phyloP scores from a whole-genome alignment of 2,797 vertebrate species.

The Pseudomugil tenellus region DNA sequence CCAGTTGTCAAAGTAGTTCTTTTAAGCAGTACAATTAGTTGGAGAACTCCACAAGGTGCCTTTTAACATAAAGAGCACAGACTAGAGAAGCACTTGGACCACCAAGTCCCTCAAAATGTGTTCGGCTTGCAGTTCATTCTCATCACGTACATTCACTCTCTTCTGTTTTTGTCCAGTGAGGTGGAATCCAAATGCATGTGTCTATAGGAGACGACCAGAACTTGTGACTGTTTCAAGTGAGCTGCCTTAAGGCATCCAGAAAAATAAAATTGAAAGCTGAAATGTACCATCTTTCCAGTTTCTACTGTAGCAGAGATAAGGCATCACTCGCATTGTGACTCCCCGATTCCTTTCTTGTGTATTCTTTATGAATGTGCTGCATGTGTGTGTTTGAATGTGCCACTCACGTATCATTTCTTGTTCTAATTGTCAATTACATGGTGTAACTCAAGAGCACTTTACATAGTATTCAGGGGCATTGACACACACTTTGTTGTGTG shows the following conservation, averaged over 20 bases:
- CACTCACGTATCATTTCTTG: slow-evolving; percentile 20
- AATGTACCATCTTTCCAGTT: slow-evolving; percentile 35
- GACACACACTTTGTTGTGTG: slow-evolving; percentile 31
- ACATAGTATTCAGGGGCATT: slow-evolving; percentile 48
- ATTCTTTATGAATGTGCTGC: slow-evolving; percentile 15
- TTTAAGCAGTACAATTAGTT: not conserved
- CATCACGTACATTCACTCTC: slow-evolving; percentile 59
- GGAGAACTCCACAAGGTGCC: slow-evolving; percentile 35
- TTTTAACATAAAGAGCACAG: slow-evolving; percentile 24
- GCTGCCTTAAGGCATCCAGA: slow-evolving; percentile 49
- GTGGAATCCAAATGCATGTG: slow-evolving; percentile 20
- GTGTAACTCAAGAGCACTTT: slow-evolving; percentile 57
- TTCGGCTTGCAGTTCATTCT: slow-evolving; percentile 7
- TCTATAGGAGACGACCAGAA: slow-evolving; percentile 37
- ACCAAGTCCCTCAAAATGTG: not conserved
- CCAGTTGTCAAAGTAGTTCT: not conserved
- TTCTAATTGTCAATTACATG: slow-evolving; percentile 42
- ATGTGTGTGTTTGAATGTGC: slow-evolving; percentile 33
- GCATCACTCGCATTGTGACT: slow-evolving; percentile 67
- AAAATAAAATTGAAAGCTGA: slow-evolving; percentile 38
- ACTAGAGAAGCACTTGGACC: slow-evolving; percentile 3
- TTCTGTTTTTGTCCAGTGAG: slow-evolving; percentile 4
- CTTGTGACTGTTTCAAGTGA: slow-evolving; percentile 41
- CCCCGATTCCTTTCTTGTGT: slow-evolving; percentile 17
- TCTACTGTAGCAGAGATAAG: slow-evolving; percentile 58